These are phyloP conservation scores for Planococcus citri DNA, from an alignment of 1,140 invertebrate genomes.

Conservation along the genomic window DNA sequence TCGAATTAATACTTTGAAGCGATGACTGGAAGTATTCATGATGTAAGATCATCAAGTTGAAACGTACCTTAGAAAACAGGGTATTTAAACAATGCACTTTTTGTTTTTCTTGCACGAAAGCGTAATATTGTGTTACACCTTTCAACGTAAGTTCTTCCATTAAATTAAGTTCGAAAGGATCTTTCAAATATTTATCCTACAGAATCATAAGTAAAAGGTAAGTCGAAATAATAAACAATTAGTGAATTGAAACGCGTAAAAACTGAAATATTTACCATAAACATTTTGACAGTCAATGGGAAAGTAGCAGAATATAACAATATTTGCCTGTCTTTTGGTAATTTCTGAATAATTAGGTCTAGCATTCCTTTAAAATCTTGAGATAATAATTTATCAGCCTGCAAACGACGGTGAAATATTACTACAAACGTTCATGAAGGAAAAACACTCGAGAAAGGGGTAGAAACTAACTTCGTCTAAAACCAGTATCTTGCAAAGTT, in stretches of 20 bases:
- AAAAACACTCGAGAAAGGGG: background rate
- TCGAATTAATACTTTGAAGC: conserved; percentile 12
- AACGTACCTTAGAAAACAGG: conserved; percentile 87
- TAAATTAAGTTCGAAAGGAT: conserved; percentile 98
- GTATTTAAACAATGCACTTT: conserved; percentile 99
- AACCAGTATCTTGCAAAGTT: conserved; percentile 91
- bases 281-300: conserved; percentile 96
- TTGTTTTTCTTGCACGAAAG: conserved; percentile 99
- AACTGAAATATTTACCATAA: conserved; percentile 83
- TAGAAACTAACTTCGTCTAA: conserved; percentile 62
- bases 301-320: conserved; percentile 98
- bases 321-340: conserved; percentile 93
- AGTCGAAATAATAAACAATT: background rate
- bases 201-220: conserved; percentile 24
- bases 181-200: conserved; percentile 80
- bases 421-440: background rate
- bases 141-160: conserved; percentile 99
- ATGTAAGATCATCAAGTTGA: background rate
- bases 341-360: conserved; percentile 83
- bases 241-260: background rate
- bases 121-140: conserved; percentile 99
- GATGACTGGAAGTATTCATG: no score
- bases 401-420: conserved; percentile 19
- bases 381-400: conserved; percentile 94
- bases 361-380: conserved; percentile 99